Base-by-base conservation (phyloP, 2,797 vertebrate species). In the Halcyon badia region DNA sequence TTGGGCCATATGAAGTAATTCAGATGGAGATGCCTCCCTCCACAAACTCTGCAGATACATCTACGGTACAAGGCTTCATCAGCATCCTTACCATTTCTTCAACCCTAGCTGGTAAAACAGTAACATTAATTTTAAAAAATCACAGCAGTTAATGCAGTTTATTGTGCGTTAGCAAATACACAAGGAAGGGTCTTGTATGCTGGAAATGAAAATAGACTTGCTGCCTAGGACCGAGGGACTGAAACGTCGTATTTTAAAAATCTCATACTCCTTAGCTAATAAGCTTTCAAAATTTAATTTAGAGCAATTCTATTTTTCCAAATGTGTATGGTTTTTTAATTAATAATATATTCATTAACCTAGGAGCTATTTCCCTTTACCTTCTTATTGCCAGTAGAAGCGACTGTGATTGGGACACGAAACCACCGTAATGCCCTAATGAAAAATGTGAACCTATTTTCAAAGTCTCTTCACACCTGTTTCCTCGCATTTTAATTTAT, bases 61-160 rank as follows among this genome's bases (percentile, higher is more conserved):
- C 57, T 81, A 68, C 4, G 7, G 49, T 33, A 62, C n/a, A 73
- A 22, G 70, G 90, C 62, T 94, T 69, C 77, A 65, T 94, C 95
- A 95, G 64, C 92, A 95, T 69, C 80, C 33, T 92, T 78, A 17
- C 70, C 58, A 42, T 93, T 96, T 89, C 56, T 78, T 94, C 91
- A 94, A 57, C 77, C 77, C 87, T 58, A 69, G 14, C 56, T 79
- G 87, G 93, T 93, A 93, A 97, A 97, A 94, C 18, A 84, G 51
- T 54, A 90, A 54, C 54, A 56, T 91, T 11, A 22, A 79, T 94
- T 92, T 91, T 73, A 81, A 89, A 85, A 35, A 83, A 90, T 79
- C 75, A 48, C 84, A 96, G 81, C 10, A 86, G 48, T 68, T 93
- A 97, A 87, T 65, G 42, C 37, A 91, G 82, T 87, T 88, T 72